Percentiles rank a stretch among this genome's conserved stretches.
These are phyloP conservation scores for Psilopogon haemacephalus DNA, from an alignment of 2,113 vertebrate species.

Conservation along the genomic window DNA sequence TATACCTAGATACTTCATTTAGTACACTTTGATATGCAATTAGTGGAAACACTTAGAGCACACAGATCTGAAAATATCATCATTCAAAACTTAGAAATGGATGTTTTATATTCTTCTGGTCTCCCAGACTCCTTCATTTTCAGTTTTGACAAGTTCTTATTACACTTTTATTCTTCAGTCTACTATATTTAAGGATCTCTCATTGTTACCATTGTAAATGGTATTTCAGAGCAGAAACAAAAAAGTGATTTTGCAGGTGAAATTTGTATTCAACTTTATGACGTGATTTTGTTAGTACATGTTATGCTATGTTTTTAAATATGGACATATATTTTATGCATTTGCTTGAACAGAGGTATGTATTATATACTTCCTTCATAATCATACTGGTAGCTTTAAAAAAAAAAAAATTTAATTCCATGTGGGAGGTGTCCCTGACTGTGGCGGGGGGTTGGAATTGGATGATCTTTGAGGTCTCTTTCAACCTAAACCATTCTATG, in stretches of 20 bases:
- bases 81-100: neutral
- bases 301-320: neutral
- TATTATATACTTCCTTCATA: neutral
- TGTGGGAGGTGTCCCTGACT: no score
- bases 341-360: neutral
- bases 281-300: neutral
- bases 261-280: neutral
- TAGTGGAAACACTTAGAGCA: neutral
- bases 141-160: slow-evolving; percentile 22
- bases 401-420: neutral
- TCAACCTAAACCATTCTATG: no score
- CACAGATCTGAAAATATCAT: slow-evolving; percentile 17
- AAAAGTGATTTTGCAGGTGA: neutral
- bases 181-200: neutral
- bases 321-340: neutral
- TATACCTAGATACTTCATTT: neutral
- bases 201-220: neutral
- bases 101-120: neutral
- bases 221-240: neutral
- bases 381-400: neutral
- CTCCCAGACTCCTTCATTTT: neutral
- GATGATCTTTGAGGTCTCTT: no score
- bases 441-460: no score
- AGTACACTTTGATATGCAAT: neutral
- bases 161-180: neutral